Evolutionary conservation across 2,113 vertebrate species (phyloP), one percentile per base, ranked within the genome.

Genomic region (Nansenia antarctica): DNA sequence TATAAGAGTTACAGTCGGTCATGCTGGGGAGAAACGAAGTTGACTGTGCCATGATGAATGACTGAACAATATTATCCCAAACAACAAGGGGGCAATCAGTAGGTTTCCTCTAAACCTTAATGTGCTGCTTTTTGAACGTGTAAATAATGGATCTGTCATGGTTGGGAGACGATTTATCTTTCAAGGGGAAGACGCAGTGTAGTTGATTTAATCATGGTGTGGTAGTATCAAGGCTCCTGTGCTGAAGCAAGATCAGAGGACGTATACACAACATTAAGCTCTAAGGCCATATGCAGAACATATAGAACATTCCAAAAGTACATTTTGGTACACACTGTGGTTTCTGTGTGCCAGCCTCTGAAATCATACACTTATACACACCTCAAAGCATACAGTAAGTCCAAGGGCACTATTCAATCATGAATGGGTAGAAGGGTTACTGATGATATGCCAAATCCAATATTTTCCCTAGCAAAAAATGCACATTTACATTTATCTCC

Each of bases 21-120:
- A 57, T 30, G 11, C 35, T 30, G 54, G 11, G 9, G 26, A 60
- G 63, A 53, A 24, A 0, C 9, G 68, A 34, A n/a, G 20, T 37
- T 37, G 35, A 22, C 18, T 64, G 35, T 66, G 39, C 67, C 3
- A 61, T 86, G 86, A 89, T 86, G 63, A 77, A 89, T 80, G 82
- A 74, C 81, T 83, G 74, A 70, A 82, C 71, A 84, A 79, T 85
- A 85, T 89, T 85, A 81, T 81, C 78, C 81, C 49, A 80, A 80
- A 86, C 81, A 87, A 76, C 83, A 79, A 69, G 18, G 27, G 57
- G 63, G 72, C 69, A 89, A 87, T 90, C 83, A 86, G 80, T 82
- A 67, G 45, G 45, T 82, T 86, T 85, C 76, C 80, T 82, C 78
- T 78, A 69, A 75, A 86, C 69, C 71, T 70, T 73, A 47, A 30